These are phyloP conservation scores for Petrocephalus microphthalmus DNA, from an alignment of 2,113 vertebrate species.

Conservation along the genomic window DNA sequence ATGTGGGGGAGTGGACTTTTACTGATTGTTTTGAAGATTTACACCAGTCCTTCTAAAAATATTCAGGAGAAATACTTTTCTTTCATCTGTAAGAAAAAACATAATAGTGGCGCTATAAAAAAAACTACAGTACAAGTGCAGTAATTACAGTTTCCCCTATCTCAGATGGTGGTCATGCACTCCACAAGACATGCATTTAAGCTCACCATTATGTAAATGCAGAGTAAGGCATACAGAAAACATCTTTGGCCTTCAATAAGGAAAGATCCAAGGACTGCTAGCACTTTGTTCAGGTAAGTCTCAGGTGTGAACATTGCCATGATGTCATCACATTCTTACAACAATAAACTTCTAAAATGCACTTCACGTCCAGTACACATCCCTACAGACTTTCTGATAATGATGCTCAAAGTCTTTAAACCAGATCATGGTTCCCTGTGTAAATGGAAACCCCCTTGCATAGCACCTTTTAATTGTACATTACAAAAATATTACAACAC, in stretches of 20 bases:
- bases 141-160: not conserved
- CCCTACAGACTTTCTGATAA: slow-evolving; percentile 16
- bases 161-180: not conserved
- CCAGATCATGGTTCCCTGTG: slow-evolving; percentile 26
- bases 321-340: slow-evolving; percentile 13
- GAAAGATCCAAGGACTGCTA: not conserved
- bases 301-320: slow-evolving; percentile 17
- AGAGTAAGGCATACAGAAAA: not conserved
- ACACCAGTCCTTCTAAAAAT: not conserved
- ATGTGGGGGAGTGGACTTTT: not conserved
- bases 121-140: not conserved
- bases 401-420: not conserved
- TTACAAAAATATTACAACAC: slow-evolving; percentile 3
- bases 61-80: not conserved
- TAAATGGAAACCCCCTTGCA: slow-evolving; percentile 27
- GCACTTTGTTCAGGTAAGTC: not conserved
- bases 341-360: slow-evolving; percentile 16
- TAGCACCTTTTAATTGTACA: slow-evolving; percentile 15
- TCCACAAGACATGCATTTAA: not conserved
- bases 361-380: slow-evolving; percentile 5
- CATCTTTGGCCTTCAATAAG: not conserved
- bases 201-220: not conserved
- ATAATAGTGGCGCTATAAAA: not conserved
- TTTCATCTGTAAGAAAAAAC: not conserved
- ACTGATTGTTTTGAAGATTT: not conserved